Base-by-base conservation (phyloP, 2,888 invertebrate genomes). In the Philereme transversata region DNA sequence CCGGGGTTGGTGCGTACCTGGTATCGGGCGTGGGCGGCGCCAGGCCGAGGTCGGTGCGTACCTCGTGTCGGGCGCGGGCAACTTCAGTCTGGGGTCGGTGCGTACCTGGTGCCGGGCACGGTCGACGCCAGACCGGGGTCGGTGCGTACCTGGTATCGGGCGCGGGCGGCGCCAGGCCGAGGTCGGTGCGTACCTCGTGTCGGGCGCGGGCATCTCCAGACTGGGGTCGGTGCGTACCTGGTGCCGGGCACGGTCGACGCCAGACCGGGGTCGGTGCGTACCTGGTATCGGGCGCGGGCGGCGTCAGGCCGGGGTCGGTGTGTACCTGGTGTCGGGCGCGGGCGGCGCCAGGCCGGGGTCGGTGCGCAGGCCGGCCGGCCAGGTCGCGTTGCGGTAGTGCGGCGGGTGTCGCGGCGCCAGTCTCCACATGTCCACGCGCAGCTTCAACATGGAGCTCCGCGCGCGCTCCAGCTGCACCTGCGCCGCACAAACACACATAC, bases 231-330 rank as follows among this genome's bases (percentile, higher is more conserved):
- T 9, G 93, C 49, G 84, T 81, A 57, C 93, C 85, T 70, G 88
- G 86, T 36, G 80, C 80, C 38, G 65, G 49, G 4, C 85, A 4
- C 5, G 9, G 5, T 85, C 65, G 88, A 82, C 69, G 88, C 88
- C 56, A 92, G 82, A 33, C 93, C 90, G 60, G 88, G 93, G 88
- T 62, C 33, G 3, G 41, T 9, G 93, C 49, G 84, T 81, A 57
- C 93, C 85, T 70, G 89, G 85, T 6, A 93, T 93, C 79, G 96
- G 96, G 57, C 96, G 95, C 96, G 97, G 98, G 22, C 22, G 22
- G 22, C 3, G 22, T 89, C 40, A 92, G 84, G 46, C 93, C 92
- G 61, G 90, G 88, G 78, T 93, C 93, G 22, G 8, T 94, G 94
- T 49, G 96, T 9, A 57, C 61, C 61, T 53, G 57, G 75, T 96